A percentile compares a stretch with the other conserved stretches of the same genome.
Evolutionary conservation across 1,140 invertebrate species (phyloP).

Genomic region (Cyrtorhinus lividipennis): DNA sequence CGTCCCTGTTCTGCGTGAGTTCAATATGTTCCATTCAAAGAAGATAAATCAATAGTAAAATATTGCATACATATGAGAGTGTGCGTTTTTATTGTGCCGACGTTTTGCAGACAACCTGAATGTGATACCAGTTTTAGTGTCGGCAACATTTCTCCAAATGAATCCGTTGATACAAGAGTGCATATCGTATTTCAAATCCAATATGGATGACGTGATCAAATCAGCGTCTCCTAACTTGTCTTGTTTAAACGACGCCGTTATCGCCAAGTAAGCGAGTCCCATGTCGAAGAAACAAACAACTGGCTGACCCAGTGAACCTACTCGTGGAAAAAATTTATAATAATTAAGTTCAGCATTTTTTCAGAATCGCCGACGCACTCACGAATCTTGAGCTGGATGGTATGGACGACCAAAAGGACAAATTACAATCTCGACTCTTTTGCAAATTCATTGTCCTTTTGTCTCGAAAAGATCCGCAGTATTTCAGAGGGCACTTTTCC

Average conservation of each 20-base stretch:
- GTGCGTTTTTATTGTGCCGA: no score
- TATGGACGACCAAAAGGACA: conserved; percentile 63
- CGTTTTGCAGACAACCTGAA: conserved; percentile 54
- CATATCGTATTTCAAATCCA: conserved; percentile 59
- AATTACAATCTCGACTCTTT: conserved; percentile 66
- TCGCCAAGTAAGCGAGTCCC: conserved; percentile 51
- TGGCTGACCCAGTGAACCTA: background rate
- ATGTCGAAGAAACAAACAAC: no score
- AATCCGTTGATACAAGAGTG: conserved; percentile 68
- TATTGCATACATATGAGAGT: no score
- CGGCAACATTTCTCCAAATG: conserved; percentile 89
- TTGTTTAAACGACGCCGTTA: conserved; percentile 63
- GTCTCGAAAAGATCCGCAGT: conserved; percentile 51
- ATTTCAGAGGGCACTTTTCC: conserved; percentile 56
- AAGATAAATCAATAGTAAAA: conserved; percentile 16
- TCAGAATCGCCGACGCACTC: conserved; percentile 59
- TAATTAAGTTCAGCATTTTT: conserved; percentile 24
- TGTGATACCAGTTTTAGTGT: conserved; percentile 81
- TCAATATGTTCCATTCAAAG: background rate
- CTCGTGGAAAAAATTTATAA: background rate
- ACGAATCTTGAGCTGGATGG: conserved; percentile 62
- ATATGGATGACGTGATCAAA: conserved; percentile 59
- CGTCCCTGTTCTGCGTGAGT: conserved; percentile 9
- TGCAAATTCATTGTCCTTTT: conserved; percentile 64
- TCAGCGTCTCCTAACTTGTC: conserved; percentile 60